phyloP scores from a whole-genome alignment of 2,797 vertebrate species.

The Myotis findleyi region DNA sequence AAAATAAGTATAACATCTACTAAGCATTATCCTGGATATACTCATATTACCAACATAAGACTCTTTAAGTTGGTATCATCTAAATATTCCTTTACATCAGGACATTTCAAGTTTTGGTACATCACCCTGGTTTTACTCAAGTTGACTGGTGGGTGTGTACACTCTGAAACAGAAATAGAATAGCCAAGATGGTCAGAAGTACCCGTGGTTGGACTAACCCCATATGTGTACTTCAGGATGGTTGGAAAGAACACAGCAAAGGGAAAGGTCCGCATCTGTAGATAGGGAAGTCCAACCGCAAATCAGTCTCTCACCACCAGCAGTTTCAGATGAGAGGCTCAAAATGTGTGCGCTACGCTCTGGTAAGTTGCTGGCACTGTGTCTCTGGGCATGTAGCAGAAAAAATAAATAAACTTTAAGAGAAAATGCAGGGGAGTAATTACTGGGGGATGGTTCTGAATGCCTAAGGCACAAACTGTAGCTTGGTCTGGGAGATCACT shows the following conservation, averaged over 20 bases:
- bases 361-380: conserved; percentile 27
- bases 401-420: not conserved
- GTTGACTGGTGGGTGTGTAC: conserved; percentile 47
- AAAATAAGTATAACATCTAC: not conserved
- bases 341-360: conserved; percentile 3
- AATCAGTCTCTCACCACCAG: conserved; percentile 58
- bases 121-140: conserved; percentile 43
- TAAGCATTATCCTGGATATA: conserved; percentile 9
- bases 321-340: conserved; percentile 25
- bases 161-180: conserved; percentile 31
- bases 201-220: conserved; percentile 29
- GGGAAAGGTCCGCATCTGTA: conserved; percentile 6
- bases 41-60: not conserved
- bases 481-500: not conserved
- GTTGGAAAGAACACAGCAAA: conserved; percentile 49
- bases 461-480: conserved; percentile 31
- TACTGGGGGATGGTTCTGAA: conserved; percentile 26
- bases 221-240: conserved; percentile 35
- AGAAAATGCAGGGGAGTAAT: not conserved
- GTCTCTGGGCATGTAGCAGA: not conserved
- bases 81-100: not conserved
- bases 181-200: conserved; percentile 59
- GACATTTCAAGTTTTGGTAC: conserved; percentile 16
- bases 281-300: conserved; percentile 49
- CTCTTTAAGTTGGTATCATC: not conserved